phyloP scores from a whole-genome alignment of 2,113 vertebrate species.

The Oreochromis niloticus region DNA sequence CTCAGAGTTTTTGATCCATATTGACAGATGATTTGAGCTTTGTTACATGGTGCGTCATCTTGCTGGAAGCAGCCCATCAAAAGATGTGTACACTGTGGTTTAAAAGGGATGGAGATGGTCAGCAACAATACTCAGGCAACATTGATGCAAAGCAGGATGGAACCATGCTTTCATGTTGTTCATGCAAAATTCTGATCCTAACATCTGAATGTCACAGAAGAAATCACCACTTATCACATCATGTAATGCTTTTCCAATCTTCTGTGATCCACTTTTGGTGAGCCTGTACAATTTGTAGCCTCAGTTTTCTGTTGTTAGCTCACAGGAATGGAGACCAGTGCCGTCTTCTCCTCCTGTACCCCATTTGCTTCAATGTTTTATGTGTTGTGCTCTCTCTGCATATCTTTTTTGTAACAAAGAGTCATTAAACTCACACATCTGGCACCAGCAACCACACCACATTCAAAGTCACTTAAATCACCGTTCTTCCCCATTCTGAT shows the following conservation, averaged over 20 bases:
- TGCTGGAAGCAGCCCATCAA: neutral
- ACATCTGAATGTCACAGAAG: neutral
- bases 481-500: neutral
- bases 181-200: neutral
- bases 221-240: neutral
- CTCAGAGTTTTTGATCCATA: neutral
- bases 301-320: neutral
- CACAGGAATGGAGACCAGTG: neutral
- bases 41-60: neutral
- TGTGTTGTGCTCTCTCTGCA: neutral
- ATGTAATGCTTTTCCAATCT: neutral
- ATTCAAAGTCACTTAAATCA: neutral
- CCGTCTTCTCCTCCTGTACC: neutral
- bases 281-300: neutral
- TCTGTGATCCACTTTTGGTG: neutral
- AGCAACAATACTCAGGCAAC: neutral
- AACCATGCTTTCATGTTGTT: neutral
- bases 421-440: neutral
- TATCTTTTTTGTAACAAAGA: neutral
- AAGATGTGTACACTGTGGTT: neutral
- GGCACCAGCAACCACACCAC: fast-evolving
- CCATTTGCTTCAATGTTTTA: neutral
- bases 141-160: neutral
- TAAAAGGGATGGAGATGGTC: neutral
- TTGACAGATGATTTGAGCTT: neutral